phyloP scores from a whole-genome alignment of 1,140 invertebrate species.

The Aphaenogaster ashmeadi region DNA sequence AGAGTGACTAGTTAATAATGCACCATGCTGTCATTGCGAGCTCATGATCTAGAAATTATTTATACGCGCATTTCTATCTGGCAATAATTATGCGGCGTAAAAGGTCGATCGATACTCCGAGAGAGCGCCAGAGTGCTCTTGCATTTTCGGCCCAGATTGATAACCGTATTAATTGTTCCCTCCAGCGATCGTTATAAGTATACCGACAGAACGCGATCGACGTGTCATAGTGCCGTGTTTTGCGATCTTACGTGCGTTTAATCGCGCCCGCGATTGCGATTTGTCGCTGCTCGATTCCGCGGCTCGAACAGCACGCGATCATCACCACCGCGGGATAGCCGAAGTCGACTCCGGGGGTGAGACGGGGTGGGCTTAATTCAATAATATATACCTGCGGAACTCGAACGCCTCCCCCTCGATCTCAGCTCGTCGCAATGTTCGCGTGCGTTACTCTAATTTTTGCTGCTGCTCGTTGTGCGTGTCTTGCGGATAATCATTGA shows the following conservation, averaged over 20 bases:
- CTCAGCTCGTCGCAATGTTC: slow-evolving; percentile 44
- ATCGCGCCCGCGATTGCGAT: slow-evolving; percentile 57
- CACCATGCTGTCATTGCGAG: not conserved
- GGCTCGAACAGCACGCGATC: slow-evolving; percentile 44
- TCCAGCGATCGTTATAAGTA: slow-evolving; percentile 11
- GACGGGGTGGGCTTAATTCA: slow-evolving; percentile 59
- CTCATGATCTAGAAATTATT: slow-evolving; percentile 36
- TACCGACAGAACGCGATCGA: slow-evolving; percentile 7
- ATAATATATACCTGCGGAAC: slow-evolving; percentile 60
- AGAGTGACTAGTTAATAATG: slow-evolving; percentile 42
- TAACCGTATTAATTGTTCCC: slow-evolving; percentile 67
- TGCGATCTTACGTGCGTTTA: slow-evolving; percentile 61
- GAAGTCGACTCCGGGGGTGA: not conserved
- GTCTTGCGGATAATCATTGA: slow-evolving; percentile 36
- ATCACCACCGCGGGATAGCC: not conserved
- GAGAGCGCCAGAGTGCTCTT: not conserved
- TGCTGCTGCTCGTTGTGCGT: not conserved
- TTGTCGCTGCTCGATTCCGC: slow-evolving; percentile 41
- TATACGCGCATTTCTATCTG: not conserved
- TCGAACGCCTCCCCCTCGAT: slow-evolving; percentile 30
- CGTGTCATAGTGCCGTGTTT: slow-evolving; percentile 39
- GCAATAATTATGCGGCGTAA: slow-evolving; percentile 14
- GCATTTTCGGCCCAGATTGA: slow-evolving; percentile 44
- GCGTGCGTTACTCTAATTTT: slow-evolving; percentile 78
- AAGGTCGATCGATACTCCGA: slow-evolving; percentile 18